Base-by-base conservation (phyloP, 2,113 vertebrate genomes). In the Fulica atra region DNA sequence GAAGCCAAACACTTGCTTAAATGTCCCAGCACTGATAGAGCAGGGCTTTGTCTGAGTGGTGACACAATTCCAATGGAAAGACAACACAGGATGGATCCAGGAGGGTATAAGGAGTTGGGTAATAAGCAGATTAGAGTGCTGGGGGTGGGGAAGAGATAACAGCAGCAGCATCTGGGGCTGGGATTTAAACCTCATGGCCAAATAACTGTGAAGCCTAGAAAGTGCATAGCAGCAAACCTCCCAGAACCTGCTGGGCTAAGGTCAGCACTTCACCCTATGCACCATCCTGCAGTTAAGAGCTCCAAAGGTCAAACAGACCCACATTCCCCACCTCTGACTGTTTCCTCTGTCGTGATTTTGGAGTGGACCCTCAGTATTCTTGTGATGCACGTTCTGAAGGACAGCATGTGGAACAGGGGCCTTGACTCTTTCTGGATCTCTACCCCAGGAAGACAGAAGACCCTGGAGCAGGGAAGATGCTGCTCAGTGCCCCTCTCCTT, bases 241-340 rank as follows among this genome's bases (percentile, higher is more conserved):
- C 29, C 72, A 17, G 8, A 72, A 70, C 10, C 65, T 65, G 33
- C 60, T 60, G 51, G 64, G 60, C 42, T 56, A 29, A 59, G 4
- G 35, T 48, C 84, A 69, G 61, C 0, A 0, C 54, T 63, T 87
- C 40, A 76, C 24, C 35, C 65, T 63, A 79, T 60, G 65, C 29
- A 50, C 48, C n/a, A 64, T 33, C 63, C 66, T 25, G 31, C 31
- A 60, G 46, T 56, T 42, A 35, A 77, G 24, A 2, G 18, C 31
- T 96, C 79, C 85, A 90, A 77, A 89, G 86, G 88, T 94, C 92
- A 84, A 57, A 65, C 3, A 71, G 69, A 56, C 60, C 56, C 54
- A 33, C 46, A 9, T 4, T 33, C 5, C 56, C 60, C 48, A 50
- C 16, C 80, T 86, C n/a, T 72, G 57, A 15, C 40, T 42, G 9